Evolutionary conservation across 2,888 invertebrate species (phyloP), one percentile per base, ranked within the genome.

Genomic region (Volucella inanis): DNA sequence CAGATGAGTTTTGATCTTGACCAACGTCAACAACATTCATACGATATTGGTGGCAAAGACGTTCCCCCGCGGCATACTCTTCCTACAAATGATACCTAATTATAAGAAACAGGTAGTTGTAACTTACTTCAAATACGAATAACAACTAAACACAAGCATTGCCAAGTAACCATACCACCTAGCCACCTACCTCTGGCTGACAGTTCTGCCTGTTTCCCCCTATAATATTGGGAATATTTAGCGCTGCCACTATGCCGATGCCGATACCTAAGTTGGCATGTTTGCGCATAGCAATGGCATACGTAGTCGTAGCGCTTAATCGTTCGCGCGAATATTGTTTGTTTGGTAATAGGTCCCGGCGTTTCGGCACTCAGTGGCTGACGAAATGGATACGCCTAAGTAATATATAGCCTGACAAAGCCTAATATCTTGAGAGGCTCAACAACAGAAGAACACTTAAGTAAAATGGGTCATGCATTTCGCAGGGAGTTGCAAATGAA

Each of bases 51-150:
- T 79, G 68, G 74, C 72, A 61, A 74, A 38, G 55, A 52, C 31
- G 55, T 55, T 41, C 45, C 65, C 41, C 12, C 59, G 47, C 55
- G 39, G 15, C 59, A 38, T 22, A 74, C 49, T 50, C 75, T 79
- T 70, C 80, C 70, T 38, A 75, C 83, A 83, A 83, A 83, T 78
- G 78, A 64, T 76, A 68, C 59, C 57, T 72, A 80, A 74, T 84
- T 83, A 83, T 68, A 74, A 68, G 67, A 68, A 74, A 68, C 74
- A 79, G 74, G 70, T 65, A 80, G 79, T 84, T 70, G 64, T 70
- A 75, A 75, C 80, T 84, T 84, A 75, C 68, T 54, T 80, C 52
- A 84, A 84, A 84, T 70, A 84, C 52, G 80, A 84, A 84, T 70
- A 84, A 71, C 59, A 84, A 57, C 72, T 43, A 68, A 45, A 45